Evolutionary conservation across 2,797 vertebrate genomes (phyloP).

Genomic region (Anisognathus igniventris): DNA sequence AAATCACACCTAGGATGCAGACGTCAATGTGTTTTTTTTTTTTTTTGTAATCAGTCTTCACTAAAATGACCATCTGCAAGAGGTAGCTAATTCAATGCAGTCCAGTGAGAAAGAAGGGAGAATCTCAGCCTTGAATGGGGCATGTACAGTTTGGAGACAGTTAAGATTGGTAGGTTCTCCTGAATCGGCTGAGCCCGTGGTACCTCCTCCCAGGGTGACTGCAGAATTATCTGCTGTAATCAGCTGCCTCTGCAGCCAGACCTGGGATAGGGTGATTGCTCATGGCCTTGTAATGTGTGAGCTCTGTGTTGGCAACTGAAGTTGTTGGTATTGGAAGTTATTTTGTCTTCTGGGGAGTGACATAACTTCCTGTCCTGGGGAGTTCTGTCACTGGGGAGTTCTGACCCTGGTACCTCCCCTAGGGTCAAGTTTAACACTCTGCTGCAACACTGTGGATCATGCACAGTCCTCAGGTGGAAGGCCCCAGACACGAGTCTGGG

Average conservation of each 20-base stretch:
- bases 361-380: not conserved
- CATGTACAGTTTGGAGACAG: not conserved
- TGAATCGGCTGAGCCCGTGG: not conserved
- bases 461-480: not conserved
- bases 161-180: not conserved
- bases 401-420: not conserved
- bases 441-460: not conserved
- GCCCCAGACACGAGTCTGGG: not conserved
- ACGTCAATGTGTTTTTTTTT: not conserved
- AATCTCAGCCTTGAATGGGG: not conserved
- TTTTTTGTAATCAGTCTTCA: not conserved
- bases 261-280: not conserved
- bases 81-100: not conserved
- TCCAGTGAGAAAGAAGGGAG: not conserved
- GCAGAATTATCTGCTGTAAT: not conserved
- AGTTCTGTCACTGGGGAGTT: too few relatives aligned
- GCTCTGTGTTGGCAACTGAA: not conserved
- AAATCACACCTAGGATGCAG: not conserved
- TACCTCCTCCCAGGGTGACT: not conserved
- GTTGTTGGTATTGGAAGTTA: not conserved
- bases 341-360: not conserved
- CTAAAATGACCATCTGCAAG: not conserved
- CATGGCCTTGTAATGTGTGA: not conserved
- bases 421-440: fast-evolving
- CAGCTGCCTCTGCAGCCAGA: not conserved